These are phyloP conservation scores for Psittacula echo DNA, from an alignment of 2,797 vertebrate species.

Conservation along the genomic window DNA sequence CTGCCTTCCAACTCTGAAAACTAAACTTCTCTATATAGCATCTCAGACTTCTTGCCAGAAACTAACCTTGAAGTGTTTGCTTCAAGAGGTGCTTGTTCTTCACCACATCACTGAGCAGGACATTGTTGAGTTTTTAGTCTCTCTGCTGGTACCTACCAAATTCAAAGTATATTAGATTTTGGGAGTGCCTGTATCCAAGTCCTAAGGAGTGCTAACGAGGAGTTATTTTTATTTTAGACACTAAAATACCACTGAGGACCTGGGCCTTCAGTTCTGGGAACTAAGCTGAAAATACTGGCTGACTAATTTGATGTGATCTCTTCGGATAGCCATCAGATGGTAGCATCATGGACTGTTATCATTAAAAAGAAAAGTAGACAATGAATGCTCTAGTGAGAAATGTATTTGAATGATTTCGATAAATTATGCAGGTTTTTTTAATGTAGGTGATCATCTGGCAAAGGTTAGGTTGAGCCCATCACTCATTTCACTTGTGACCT, in stretches of 20 bases:
- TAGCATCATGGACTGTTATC: not conserved
- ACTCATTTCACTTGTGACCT: constrained; percentile 54
- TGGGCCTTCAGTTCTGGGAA: not conserved
- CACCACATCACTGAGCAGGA: not conserved
- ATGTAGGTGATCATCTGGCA: constrained; percentile 64
- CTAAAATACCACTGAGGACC: not conserved
- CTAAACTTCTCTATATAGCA: not conserved
- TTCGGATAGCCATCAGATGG: not conserved
- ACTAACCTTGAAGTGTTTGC: not conserved
- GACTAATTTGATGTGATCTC: not conserved
- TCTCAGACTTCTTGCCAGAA: not conserved
- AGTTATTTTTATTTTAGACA: not conserved
- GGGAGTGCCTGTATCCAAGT: not conserved
- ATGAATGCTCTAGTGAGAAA: not conserved
- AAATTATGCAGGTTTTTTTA: constrained; percentile 46
- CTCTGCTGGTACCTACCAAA: not conserved
- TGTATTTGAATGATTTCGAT: constrained; percentile 48
- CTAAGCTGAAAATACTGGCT: not conserved
- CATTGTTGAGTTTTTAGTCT: not conserved
- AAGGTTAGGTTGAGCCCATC: constrained; percentile 63
- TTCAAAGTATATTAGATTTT: not conserved
- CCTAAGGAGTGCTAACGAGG: not conserved
- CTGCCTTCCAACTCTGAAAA: not conserved
- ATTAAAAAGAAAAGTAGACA: constrained; percentile 23
- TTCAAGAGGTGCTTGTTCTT: not conserved